Evolutionary conservation across 2,797 vertebrate genomes (phyloP).

Genomic region (Lindbergichthys nudifrons): DNA sequence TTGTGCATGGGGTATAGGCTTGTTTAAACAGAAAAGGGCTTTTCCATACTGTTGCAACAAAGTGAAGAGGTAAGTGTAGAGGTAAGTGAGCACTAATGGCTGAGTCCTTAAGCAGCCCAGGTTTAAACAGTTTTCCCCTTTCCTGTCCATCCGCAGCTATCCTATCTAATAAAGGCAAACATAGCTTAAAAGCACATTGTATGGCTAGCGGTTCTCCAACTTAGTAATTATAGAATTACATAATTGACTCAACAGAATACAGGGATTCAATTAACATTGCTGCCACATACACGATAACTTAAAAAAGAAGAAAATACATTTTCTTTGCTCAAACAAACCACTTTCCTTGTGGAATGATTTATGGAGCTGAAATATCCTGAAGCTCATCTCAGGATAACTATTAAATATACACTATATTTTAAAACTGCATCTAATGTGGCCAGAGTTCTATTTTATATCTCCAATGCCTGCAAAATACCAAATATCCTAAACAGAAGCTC

Average conservation of each 20-base stretch:
- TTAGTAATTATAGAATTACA: neutral
- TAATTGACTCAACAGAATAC: constrained; percentile 11
- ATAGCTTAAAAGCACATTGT: neutral
- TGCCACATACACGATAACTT: neutral
- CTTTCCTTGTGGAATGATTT: constrained; percentile 53
- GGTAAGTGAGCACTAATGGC: no score
- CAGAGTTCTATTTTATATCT: constrained; percentile 26
- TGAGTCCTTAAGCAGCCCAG: no score
- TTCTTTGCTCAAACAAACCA: constrained; percentile 18
- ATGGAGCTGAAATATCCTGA: constrained; percentile 15
- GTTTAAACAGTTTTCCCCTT: no score
- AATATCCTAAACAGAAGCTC: constrained; percentile 74
- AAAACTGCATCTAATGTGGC: constrained; percentile 29
- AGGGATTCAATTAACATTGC: constrained; percentile 41
- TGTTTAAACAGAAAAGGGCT: neutral
- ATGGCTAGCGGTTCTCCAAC: neutral
- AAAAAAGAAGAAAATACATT: constrained; percentile 21
- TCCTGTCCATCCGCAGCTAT: no score
- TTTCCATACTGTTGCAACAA: neutral
- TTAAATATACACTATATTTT: constrained; percentile 43
- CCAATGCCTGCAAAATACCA: constrained; percentile 22
- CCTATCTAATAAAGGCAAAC: no score
- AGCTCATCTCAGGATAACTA: constrained; percentile 30
- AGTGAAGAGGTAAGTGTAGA: neutral
- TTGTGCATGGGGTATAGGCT: neutral